Percentiles rank a stretch among this genome's conserved stretches.
phyloP scores from a whole-genome alignment of 2,888 invertebrate species.

The Cephalotes varians region DNA sequence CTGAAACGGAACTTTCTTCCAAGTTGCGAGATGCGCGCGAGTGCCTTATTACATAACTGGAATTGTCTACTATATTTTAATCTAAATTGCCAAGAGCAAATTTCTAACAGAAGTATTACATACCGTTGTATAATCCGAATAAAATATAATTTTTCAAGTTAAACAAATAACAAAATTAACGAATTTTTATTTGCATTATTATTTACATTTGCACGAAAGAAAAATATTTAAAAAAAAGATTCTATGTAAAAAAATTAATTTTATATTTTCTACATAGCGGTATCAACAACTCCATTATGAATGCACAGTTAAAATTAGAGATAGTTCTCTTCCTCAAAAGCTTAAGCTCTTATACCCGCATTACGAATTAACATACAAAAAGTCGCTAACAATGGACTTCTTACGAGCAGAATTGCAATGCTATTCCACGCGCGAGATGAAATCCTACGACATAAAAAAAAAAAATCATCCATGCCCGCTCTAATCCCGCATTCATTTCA shows the following conservation, averaged over 20 bases:
- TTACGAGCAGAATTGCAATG: neutral
- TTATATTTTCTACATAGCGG: neutral
- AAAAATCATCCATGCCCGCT: conserved; percentile 16
- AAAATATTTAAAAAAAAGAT: neutral
- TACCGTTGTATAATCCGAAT: neutral
- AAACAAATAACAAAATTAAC: neutral
- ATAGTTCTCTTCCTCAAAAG: neutral
- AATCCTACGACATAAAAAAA: neutral
- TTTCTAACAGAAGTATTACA: neutral
- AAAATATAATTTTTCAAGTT: neutral
- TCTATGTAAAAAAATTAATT: neutral
- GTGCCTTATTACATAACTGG: neutral
- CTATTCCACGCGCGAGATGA: neutral
- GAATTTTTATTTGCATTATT: neutral
- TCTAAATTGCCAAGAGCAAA: neutral
- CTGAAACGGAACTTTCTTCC: neutral
- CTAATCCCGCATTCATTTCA: neutral
- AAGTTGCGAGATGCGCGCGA: neutral
- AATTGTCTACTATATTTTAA: neutral
- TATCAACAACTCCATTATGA: neutral
- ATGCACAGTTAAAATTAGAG: neutral
- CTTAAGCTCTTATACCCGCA: neutral
- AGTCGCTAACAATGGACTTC: neutral
- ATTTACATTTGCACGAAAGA: neutral
- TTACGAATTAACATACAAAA: neutral